These are phyloP conservation scores for Eucera pruinosa DNA, from an alignment of 2,888 invertebrate genomes.

Conservation along the genomic window DNA sequence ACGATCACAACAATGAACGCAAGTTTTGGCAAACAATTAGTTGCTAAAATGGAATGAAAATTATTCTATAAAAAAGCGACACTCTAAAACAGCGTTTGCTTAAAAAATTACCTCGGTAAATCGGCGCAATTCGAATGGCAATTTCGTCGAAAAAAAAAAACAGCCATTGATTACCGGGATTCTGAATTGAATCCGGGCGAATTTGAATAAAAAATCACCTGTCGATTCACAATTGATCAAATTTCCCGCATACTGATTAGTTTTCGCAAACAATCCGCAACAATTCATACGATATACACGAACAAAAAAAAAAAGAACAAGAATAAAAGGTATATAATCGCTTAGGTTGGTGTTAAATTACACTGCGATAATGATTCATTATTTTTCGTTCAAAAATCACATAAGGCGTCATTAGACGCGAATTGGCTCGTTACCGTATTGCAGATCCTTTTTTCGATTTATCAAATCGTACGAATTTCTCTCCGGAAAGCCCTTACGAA, in stretches of 20 bases:
- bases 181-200: not conserved
- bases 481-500: not conserved
- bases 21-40: not conserved
- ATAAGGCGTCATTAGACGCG: not conserved
- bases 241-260: slow-evolving; percentile 4
- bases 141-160: not conserved
- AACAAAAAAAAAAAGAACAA: not conserved
- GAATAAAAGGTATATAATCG: not conserved
- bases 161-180: not conserved
- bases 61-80: not conserved
- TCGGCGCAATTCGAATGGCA: slow-evolving; percentile 12
- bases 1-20: not conserved
- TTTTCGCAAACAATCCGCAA: slow-evolving; percentile 8
- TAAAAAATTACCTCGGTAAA: not conserved
- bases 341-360: slow-evolving; percentile 2
- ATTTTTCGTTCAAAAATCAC: not conserved
- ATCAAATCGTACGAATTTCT: not conserved
- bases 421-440: not conserved
- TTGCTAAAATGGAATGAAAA: slow-evolving; percentile 11
- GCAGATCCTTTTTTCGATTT: not conserved
- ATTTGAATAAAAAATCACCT: not conserved
- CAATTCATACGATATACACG: not conserved
- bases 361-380: not conserved
- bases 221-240: not conserved
- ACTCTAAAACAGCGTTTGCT: slow-evolving; percentile 8